These are phyloP conservation scores for Athrips mouffetella DNA, from an alignment of 2,888 invertebrate genomes.

Conservation along the genomic window DNA sequence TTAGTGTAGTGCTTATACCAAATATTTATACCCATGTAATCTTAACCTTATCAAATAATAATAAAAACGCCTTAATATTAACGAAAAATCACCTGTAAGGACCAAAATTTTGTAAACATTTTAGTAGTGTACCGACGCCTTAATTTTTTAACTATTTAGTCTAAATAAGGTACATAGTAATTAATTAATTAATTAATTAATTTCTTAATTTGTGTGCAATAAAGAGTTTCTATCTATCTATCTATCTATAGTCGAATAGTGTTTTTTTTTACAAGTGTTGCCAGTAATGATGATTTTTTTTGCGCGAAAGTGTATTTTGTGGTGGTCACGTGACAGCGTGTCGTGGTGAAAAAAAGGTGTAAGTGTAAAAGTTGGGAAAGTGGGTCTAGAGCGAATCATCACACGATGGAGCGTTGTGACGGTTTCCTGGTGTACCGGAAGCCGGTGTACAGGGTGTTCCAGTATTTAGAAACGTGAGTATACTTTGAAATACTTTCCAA, in stretches of 20 bases:
- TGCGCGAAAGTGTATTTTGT: slow-evolving; percentile 14
- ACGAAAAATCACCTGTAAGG: slow-evolving; percentile 61
- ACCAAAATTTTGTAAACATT: slow-evolving; percentile 68
- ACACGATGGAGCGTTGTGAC: slow-evolving; percentile 86
- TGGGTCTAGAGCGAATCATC: too few relatives aligned
- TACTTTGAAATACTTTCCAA: too few relatives aligned
- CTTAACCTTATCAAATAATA: too few relatives aligned
- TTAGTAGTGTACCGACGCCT: slow-evolving; percentile 59
- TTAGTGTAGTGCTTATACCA: slow-evolving; percentile 60
- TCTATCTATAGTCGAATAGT: too few relatives aligned
- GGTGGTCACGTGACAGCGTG: slow-evolving; percentile 38
- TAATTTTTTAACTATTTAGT: slow-evolving; percentile 56
- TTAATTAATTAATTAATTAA: background rate
- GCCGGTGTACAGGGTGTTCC: slow-evolving; percentile 89
- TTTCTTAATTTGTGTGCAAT: too few relatives aligned
- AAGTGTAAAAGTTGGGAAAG: too few relatives aligned
- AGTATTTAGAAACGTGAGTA: slow-evolving; percentile 90
- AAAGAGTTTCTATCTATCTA: too few relatives aligned
- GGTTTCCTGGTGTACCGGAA: slow-evolving; percentile 88
- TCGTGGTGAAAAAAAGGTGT: slow-evolving; percentile 37
- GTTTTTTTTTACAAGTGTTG: slow-evolving; percentile 5
- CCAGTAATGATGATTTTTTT: slow-evolving; percentile 1
- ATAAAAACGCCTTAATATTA: slow-evolving; percentile 56
- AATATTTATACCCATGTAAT: slow-evolving; percentile 53
- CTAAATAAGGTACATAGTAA: slow-evolving; percentile 27